A percentile compares a stretch with the other conserved stretches of the same genome.
phyloP scores from a whole-genome alignment of 2,888 invertebrate species.

The Drosophila meridiana region DNA sequence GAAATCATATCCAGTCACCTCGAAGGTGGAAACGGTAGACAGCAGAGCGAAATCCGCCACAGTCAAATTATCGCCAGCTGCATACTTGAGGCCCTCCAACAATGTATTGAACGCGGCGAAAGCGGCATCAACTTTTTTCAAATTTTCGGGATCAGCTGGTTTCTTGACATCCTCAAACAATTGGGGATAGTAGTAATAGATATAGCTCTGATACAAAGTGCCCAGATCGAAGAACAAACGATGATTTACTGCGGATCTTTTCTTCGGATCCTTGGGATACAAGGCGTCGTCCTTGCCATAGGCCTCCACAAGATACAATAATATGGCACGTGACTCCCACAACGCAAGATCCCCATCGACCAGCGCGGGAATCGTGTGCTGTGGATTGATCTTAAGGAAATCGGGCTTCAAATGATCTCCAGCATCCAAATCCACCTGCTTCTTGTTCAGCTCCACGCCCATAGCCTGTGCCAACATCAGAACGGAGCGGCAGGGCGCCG shows the following conservation, averaged over 20 bases:
- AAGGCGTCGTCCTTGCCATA: slow-evolving; percentile 91
- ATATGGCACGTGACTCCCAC: slow-evolving; percentile 93
- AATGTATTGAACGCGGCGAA: slow-evolving; percentile 89
- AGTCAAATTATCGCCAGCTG: slow-evolving; percentile 90
- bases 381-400: slow-evolving; percentile 91
- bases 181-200: slow-evolving; percentile 89
- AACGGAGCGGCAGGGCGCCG: slow-evolving; percentile 88
- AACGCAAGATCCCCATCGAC: slow-evolving; percentile 92
- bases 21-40: slow-evolving; percentile 89
- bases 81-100: slow-evolving; percentile 89
- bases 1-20: slow-evolving; percentile 88
- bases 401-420: slow-evolving; percentile 89
- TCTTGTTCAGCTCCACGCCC: slow-evolving; percentile 88
- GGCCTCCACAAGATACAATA: slow-evolving; percentile 91
- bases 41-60: slow-evolving; percentile 91
- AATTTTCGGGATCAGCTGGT: slow-evolving; percentile 88
- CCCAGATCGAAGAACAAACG: slow-evolving; percentile 92
- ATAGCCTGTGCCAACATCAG: slow-evolving; percentile 88
- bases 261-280: slow-evolving; percentile 91
- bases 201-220: slow-evolving; percentile 89
- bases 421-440: slow-evolving; percentile 86
- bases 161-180: slow-evolving; percentile 86
- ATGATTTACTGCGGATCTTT: slow-evolving; percentile 91
- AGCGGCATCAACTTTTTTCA: slow-evolving; percentile 88
- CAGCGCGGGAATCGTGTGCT: slow-evolving; percentile 92